A percentile compares a stretch with the other conserved stretches of the same genome.
phyloP scores from a whole-genome alignment of 2,888 invertebrate species.

The Cistogaster globosa region DNA sequence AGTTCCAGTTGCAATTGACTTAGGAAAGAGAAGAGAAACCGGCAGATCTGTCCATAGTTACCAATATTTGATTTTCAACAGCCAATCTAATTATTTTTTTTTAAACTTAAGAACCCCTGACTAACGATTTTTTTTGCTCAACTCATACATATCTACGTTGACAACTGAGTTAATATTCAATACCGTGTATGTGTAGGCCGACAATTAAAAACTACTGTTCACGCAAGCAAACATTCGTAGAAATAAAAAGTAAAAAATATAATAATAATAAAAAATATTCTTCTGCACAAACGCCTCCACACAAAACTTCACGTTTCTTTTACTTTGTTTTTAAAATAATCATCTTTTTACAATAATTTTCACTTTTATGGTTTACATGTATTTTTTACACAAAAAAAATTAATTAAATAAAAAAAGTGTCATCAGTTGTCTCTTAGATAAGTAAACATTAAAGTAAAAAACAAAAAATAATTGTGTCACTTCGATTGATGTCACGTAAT shows the following conservation, averaged over 20 bases:
- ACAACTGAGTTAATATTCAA: constrained; percentile 40
- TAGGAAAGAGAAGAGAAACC: too few relatives aligned
- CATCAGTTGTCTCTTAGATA: constrained; percentile 52
- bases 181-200: constrained; percentile 36
- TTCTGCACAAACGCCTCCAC: constrained; percentile 23
- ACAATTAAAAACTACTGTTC: constrained; percentile 34
- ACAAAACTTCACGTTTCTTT: constrained; percentile 28
- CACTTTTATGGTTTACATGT: constrained; percentile 26
- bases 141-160: neutral
- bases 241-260: neutral
- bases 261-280: neutral
- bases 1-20: too few relatives aligned
- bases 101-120: constrained; percentile 17
- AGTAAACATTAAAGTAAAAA: constrained; percentile 10
- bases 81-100: neutral
- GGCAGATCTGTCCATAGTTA: too few relatives aligned
- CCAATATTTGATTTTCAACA: too few relatives aligned
- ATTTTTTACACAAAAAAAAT: neutral
- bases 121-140: neutral
- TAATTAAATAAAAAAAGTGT: constrained; percentile 13
- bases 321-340: constrained; percentile 21
- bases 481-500: constrained; percentile 71
- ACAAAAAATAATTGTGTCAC: constrained; percentile 65
- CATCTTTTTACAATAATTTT: constrained; percentile 48
- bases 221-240: neutral